Conservation (phyloP, 2,797 vertebrate species). For the Myotis findleyi region DNA sequence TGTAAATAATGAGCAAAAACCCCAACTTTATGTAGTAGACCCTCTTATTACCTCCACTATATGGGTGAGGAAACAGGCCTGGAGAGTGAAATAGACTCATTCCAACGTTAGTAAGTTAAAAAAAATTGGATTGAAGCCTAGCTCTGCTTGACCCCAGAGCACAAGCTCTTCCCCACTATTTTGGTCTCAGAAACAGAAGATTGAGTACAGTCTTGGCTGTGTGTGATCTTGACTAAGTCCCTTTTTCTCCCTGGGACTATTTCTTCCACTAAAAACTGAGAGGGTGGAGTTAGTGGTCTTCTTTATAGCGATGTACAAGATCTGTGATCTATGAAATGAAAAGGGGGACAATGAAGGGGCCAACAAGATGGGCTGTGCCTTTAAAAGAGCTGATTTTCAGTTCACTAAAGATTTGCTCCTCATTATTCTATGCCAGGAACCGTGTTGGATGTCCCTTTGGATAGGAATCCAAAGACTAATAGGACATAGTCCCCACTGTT, state of each 20-base stretch:
- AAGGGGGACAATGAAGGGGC: neutral
- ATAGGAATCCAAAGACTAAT: slow-evolving; percentile 20
- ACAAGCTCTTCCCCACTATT: neutral
- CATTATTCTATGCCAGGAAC: neutral
- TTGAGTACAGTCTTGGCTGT: neutral
- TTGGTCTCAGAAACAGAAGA: slow-evolving; percentile 6
- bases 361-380: neutral
- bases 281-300: neutral
- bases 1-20: neutral
- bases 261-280: neutral
- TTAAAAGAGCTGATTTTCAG: slow-evolving; percentile 13
- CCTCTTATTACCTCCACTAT: neutral
- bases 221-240: neutral
- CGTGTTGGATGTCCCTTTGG: neutral
- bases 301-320: neutral
- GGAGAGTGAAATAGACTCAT: neutral
- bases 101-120: slow-evolving; percentile 3
- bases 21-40: neutral
- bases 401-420: slow-evolving; percentile 38
- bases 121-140: slow-evolving; percentile 45
- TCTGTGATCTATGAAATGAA: neutral
- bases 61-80: slow-evolving; percentile 1
- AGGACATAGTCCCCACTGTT: neutral
- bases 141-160: neutral
- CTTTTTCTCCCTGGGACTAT: neutral